A percentile compares a stretch with the other conserved stretches of the same genome.
phyloP scores from a whole-genome alignment of 2,113 vertebrate genomes.

The Strigops habroptila region DNA sequence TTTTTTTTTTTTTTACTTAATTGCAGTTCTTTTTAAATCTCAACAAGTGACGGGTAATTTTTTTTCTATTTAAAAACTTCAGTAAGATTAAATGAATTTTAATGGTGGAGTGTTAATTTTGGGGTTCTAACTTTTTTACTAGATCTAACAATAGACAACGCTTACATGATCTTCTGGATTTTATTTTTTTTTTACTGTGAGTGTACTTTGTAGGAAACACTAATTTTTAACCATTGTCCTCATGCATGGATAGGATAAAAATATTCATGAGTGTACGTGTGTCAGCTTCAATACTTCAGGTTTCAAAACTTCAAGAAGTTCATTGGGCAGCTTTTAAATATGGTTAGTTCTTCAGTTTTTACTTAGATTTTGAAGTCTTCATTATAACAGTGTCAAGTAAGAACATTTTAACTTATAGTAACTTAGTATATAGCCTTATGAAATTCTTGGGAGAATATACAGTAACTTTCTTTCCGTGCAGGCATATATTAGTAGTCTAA shows the following conservation, averaged over 20 bases:
- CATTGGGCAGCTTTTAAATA: not conserved
- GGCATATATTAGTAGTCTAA: not conserved
- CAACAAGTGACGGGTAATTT: not conserved
- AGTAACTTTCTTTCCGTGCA: not conserved
- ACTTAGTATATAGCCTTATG: not conserved
- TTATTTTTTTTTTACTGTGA: not conserved
- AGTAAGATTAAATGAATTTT: not conserved
- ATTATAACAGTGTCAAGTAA: not conserved
- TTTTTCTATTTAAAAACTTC: not conserved
- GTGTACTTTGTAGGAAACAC: not conserved
- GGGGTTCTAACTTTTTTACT: not conserved
- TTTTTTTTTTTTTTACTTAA: not conserved
- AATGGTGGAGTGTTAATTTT: not conserved
- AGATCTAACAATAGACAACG: not conserved
- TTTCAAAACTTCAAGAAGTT: constrained; percentile 31
- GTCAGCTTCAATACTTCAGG: not conserved
- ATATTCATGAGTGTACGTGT: not conserved
- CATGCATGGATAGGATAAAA: not conserved
- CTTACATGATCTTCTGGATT: not conserved
- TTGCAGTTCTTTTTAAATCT: not conserved
- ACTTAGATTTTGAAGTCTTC: not conserved
- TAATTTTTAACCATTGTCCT: not conserved
- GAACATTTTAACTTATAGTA: not conserved
- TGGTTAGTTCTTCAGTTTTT: not conserved
- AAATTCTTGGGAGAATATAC: not conserved